phyloP scores from a whole-genome alignment of 2,888 invertebrate genomes.

The Trisateles emortualis region DNA sequence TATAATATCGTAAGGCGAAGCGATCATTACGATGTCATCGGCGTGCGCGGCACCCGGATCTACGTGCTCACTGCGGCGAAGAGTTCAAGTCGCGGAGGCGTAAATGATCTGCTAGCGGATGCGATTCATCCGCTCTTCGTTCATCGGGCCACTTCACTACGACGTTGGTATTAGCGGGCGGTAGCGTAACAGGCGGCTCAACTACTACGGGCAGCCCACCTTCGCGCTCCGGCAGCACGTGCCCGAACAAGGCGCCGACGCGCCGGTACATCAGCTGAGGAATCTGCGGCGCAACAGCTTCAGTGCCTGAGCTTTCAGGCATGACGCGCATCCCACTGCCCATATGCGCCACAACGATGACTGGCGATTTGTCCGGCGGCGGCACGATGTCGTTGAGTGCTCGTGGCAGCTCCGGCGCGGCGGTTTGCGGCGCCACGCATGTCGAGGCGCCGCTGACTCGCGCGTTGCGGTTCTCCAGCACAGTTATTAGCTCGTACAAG shows the following conservation, averaged over 20 bases:
- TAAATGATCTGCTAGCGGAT: constrained; percentile 72
- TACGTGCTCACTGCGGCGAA: constrained; percentile 68
- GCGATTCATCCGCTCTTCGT: constrained; percentile 56
- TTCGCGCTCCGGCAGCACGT: constrained; percentile 72
- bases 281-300: constrained; percentile 48
- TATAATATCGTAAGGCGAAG: constrained; percentile 65
- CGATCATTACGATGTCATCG: constrained; percentile 62
- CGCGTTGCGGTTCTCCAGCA: constrained; percentile 91
- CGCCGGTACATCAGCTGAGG: constrained; percentile 69
- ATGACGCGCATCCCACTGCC: constrained; percentile 52
- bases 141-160: constrained; percentile 81
- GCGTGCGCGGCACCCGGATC: constrained; percentile 46
- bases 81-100: constrained; percentile 72
- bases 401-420: constrained; percentile 68
- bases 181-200: constrained; percentile 79
- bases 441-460: constrained; percentile 90
- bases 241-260: constrained; percentile 74
- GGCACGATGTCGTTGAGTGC: constrained; percentile 74
- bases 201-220: constrained; percentile 73
- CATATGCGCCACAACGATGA: constrained; percentile 68
- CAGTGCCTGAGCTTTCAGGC: constrained; percentile 49
- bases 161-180: constrained; percentile 67
- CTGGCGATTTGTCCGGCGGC: constrained; percentile 57
- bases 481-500: constrained; percentile 89
- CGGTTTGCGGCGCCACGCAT: constrained; percentile 74